Evolutionary conservation across 2,888 invertebrate genomes (phyloP).

Genomic region (Cyclophora punctaria): DNA sequence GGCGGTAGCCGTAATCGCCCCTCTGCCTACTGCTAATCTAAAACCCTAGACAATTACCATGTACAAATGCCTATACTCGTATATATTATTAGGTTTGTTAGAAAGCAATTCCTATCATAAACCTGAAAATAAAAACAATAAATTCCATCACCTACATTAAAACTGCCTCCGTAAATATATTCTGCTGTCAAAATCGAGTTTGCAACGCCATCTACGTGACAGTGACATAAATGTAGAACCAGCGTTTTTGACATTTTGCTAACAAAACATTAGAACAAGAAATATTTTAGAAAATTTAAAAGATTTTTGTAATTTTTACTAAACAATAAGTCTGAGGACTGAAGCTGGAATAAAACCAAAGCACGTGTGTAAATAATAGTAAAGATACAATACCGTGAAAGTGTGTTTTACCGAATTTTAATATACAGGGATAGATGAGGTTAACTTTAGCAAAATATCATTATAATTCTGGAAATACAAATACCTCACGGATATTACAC

Average conservation of each 20-base stretch:
- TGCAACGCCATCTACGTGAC: conserved; percentile 26
- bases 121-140: too few species aligned
- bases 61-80: too few species aligned
- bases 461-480: too few species aligned
- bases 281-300: too few species aligned
- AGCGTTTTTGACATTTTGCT: conserved; percentile 33
- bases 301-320: too few species aligned
- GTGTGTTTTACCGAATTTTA: conserved; percentile 9
- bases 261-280: conserved; percentile 20
- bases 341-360: too few species aligned
- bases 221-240: conserved; percentile 5
- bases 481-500: neutral
- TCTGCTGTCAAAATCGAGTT: conserved; percentile 3
- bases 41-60: too few species aligned
- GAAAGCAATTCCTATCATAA: too few species aligned
- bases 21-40: too few species aligned
- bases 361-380: neutral
- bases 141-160: neutral
- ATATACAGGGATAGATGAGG: conserved; percentile 19
- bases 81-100: too few species aligned
- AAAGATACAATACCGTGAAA: neutral
- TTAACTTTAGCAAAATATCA: conserved; percentile 9
- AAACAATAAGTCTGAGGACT: too few species aligned
- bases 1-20: too few species aligned
- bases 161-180: conserved; percentile 27